Evolutionary conservation across 2,797 vertebrate genomes (phyloP).

Genomic region (Anas georgica): DNA sequence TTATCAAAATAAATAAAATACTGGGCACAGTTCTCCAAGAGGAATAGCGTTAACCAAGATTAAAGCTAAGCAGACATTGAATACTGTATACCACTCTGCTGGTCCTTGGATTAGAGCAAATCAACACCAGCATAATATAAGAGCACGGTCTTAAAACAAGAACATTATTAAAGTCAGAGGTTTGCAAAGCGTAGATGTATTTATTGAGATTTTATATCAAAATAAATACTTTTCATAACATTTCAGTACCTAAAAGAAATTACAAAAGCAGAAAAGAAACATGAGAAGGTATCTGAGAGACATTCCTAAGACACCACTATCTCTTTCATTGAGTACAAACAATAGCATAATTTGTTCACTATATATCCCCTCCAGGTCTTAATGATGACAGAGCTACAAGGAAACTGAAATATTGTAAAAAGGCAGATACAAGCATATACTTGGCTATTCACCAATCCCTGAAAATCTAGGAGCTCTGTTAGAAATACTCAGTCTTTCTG

Average conservation of each 20-base stretch:
- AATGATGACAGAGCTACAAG: not conserved
- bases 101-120: slow-evolving; percentile 17
- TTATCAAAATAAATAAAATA: slow-evolving; percentile 65
- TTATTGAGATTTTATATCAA: not conserved
- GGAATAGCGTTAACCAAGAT: not conserved
- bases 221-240: not conserved
- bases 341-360: not conserved
- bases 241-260: not conserved
- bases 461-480: not conserved
- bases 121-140: not conserved
- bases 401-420: not conserved
- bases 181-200: slow-evolving; percentile 25
- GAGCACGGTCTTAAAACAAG: not conserved
- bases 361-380: not conserved
- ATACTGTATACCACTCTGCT: not conserved
- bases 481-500: not conserved
- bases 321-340: not conserved
- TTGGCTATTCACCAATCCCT: not conserved
- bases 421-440: not conserved
- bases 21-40: not conserved
- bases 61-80: slow-evolving; percentile 41
- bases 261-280: not conserved
- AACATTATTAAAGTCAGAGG: not conserved
- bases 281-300: not conserved
- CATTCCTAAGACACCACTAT: not conserved